These are phyloP conservation scores for Takifugu rubripes DNA, from an alignment of 2,797 vertebrate genomes.

Conservation along the genomic window DNA sequence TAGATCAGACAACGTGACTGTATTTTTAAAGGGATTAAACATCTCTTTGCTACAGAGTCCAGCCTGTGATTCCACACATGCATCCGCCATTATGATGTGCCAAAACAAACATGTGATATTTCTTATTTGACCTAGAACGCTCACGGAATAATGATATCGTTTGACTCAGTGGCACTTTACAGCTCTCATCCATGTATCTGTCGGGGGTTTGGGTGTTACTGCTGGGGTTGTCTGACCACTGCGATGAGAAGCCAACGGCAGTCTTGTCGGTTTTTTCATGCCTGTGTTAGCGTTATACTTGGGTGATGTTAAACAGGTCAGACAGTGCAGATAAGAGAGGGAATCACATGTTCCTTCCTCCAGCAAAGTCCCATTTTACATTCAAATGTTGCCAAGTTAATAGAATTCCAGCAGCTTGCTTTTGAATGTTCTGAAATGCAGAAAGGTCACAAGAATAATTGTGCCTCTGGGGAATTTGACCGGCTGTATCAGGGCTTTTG, in stretches of 20 bases:
- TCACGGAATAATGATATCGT: background rate
- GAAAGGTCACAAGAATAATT: background rate
- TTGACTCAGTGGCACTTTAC: background rate
- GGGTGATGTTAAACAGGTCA: conserved; percentile 27
- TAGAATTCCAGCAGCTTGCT: background rate
- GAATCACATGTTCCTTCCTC: conserved; percentile 16
- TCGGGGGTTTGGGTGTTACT: conserved; percentile 9
- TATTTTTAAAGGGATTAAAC: too few species aligned
- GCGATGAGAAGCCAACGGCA: conserved; percentile 18
- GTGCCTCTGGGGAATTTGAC: background rate
- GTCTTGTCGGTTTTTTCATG: conserved; percentile 19
- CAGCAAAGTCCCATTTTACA: conserved; percentile 13
- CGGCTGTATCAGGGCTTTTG: too few species aligned
- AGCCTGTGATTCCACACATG: too few species aligned
- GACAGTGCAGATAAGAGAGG: conserved; percentile 21
- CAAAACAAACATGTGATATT: too few species aligned
- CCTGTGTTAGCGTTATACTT: conserved; percentile 9
- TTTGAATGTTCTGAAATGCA: background rate
- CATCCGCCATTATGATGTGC: too few species aligned
- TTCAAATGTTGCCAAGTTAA: conserved; percentile 3
- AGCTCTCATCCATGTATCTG: too few species aligned
- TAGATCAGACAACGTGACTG: too few species aligned
- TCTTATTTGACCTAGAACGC: background rate
- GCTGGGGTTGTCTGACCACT: background rate
- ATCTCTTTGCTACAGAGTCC: too few species aligned